Base-by-base conservation (phyloP, 2,113 vertebrate species). In the Psittacara wagleri region DNA sequence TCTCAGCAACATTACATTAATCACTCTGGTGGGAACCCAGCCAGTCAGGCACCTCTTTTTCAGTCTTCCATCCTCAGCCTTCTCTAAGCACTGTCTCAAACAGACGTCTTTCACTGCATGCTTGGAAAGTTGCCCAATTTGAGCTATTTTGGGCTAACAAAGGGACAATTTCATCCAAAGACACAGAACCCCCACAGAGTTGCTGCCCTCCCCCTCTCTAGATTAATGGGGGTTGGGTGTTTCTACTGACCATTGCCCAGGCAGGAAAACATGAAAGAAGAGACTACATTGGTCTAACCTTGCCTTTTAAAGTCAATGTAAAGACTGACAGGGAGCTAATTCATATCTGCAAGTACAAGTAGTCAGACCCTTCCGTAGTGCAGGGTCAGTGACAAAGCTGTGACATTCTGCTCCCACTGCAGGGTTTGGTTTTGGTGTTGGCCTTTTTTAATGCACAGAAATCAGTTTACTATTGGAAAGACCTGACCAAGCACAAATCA, bases 21-120 rank as follows among this genome's bases (percentile, higher is more conserved):
- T 96, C 92, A 95, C 88, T 78, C 83, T 14, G 1, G 77, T 75
- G 83, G 96, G 95, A 97, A 68, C 44, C n/a, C 77, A 95, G 96
- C 94, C 95, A 96, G 90, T 64, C 94, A 96, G 95, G 90, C 96
- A 96, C 88, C 94, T 96, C 96, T 96, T 88, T 96, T 92, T 90
- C 90, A 96, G 88, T 54, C 49, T 74, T 86, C 73, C 69, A 62
- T 84, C 95, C 93, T 93, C 72, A 96, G 94, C 92, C 93, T 90
- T 62, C 92, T 86, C 94, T 72, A 78, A 93, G 91, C 83, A 73
- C 83, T 93, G 94, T 90, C 95, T 96, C 94, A 91, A 95, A 96
- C 94, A 96, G 94, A 44, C 76, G 68, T 93, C 96, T 96, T 96
- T 97, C 95, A 96, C 94, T 96, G 95, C 83, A 73, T 89, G 88